Percentiles rank a stretch among this genome's conserved stretches.
phyloP scores from a whole-genome alignment of 2,113 vertebrate species.

The Acanthisitta chloris region DNA sequence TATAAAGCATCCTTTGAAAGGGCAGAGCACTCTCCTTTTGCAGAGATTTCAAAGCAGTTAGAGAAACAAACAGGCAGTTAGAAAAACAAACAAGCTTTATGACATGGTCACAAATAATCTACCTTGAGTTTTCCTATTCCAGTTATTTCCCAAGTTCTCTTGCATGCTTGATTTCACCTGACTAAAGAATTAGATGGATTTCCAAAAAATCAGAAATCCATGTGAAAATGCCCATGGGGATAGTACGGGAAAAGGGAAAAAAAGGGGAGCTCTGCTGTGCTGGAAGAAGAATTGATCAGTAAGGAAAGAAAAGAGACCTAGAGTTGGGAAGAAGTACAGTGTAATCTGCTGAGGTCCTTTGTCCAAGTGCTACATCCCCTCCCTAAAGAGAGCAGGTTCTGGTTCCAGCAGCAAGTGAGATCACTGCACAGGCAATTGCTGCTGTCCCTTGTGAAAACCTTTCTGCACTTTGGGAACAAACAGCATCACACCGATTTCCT shows the following conservation, averaged over 20 bases:
- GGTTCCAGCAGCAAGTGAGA: background rate
- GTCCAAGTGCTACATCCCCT: background rate
- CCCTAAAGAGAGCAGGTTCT: background rate
- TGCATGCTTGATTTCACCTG: background rate
- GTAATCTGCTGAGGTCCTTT: background rate
- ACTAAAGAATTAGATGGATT: background rate
- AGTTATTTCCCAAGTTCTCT: background rate
- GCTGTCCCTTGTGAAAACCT: background rate
- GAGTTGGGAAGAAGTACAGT: background rate
- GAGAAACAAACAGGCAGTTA: background rate
- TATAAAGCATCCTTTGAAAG: background rate
- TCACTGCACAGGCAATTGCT: background rate
- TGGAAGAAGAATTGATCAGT: background rate
- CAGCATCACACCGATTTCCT: background rate
- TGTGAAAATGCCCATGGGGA: background rate
- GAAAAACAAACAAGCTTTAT: background rate
- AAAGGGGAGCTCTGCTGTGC: background rate
- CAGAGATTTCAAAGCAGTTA: background rate
- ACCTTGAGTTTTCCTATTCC: background rate
- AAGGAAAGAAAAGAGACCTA: background rate
- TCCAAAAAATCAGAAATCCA: background rate
- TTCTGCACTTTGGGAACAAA: conserved; percentile 31
- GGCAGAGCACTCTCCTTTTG: background rate
- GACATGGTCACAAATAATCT: background rate
- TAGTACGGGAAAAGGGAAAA: background rate